Evolutionary conservation across 2,797 vertebrate species (phyloP).

Genomic region (Mionectes olivaceus): DNA sequence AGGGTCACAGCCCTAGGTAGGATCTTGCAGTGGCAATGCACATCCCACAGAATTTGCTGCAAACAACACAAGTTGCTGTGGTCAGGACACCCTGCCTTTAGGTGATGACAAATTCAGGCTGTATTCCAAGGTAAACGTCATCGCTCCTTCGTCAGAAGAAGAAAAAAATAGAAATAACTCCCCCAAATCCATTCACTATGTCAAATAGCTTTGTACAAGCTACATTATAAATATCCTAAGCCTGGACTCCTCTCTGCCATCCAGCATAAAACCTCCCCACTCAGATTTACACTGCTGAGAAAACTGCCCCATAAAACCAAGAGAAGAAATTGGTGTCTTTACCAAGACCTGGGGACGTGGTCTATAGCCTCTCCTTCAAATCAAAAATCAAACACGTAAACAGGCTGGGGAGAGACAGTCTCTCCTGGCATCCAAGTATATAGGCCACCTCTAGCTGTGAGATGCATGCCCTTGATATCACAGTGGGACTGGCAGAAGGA

Average conservation of each 20-base stretch:
- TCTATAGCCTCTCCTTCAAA: not conserved
- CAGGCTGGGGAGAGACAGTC: not conserved
- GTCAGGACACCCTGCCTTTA: conserved; percentile 39
- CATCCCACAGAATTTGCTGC: conserved; percentile 19
- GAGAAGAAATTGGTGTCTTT: not conserved
- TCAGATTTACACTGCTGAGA: conserved; percentile 27
- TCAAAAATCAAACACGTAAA: not conserved
- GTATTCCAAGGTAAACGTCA: conserved; percentile 30
- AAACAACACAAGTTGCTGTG: conserved; percentile 4
- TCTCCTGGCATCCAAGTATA: not conserved
- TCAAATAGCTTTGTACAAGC: conserved; percentile 41
- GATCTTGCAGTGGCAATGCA: not conserved
- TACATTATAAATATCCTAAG: conserved; percentile 28
- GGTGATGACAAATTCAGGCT: conserved; percentile 27
- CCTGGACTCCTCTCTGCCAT: not conserved
- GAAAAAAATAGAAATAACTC: conserved; percentile 20
- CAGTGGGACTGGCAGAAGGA: conserved; percentile 11
- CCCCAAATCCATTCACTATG: conserved; percentile 30
- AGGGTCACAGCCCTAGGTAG: not conserved
- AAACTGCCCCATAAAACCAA: conserved; percentile 5
- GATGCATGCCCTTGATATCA: conserved; percentile 27
- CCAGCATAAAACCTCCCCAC: not conserved
- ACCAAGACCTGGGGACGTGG: not conserved
- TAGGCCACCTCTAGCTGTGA: conserved; percentile 21
- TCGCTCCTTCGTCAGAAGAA: conserved; percentile 8